Evolutionary conservation across 1,140 invertebrate species (phyloP).

Genomic region (Drosophila hydei): DNA sequence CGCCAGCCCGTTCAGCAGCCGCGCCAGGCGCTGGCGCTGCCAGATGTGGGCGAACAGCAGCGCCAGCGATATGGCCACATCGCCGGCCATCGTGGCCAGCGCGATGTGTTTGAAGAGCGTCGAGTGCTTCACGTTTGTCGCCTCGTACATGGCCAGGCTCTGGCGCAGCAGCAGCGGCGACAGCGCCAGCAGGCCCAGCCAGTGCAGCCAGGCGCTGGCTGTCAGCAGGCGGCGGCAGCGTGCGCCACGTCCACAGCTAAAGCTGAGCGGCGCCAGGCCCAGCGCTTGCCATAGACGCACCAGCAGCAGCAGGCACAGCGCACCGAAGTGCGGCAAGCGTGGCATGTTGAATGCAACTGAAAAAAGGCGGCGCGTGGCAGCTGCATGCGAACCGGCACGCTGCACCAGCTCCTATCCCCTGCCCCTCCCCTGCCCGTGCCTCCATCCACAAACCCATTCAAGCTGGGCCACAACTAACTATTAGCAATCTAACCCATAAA

Average conservation of each 20-base stretch:
- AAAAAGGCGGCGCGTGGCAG: background rate
- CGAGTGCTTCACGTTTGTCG: conserved; percentile 63
- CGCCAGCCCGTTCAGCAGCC: conserved; percentile 37
- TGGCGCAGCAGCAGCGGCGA: conserved; percentile 55
- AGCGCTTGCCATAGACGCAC: conserved; percentile 59
- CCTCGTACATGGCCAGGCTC: conserved; percentile 54
- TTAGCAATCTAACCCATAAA: conserved; percentile 16
- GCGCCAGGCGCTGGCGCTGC: conserved; percentile 38
- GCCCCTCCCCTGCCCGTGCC: background rate
- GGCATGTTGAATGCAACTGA: conserved; percentile 57
- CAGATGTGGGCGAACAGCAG: conserved; percentile 49
- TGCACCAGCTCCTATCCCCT: background rate
- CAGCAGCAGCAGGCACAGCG: conserved; percentile 52
- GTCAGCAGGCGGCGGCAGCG: conserved; percentile 37
- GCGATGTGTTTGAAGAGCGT: conserved; percentile 59
- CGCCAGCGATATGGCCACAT: conserved; percentile 54
- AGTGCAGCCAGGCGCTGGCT: conserved; percentile 20
- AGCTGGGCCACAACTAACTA: conserved; percentile 3
- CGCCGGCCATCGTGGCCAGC: conserved; percentile 51
- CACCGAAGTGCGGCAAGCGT: conserved; percentile 60
- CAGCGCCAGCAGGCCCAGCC: conserved; percentile 38
- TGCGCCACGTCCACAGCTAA: conserved; percentile 2
- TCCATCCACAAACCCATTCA: no score
- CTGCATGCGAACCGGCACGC: background rate
- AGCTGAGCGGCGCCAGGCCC: conserved; percentile 50